Base-by-base conservation (phyloP, 2,113 vertebrate genomes). In the Ardeotis arabs region DNA sequence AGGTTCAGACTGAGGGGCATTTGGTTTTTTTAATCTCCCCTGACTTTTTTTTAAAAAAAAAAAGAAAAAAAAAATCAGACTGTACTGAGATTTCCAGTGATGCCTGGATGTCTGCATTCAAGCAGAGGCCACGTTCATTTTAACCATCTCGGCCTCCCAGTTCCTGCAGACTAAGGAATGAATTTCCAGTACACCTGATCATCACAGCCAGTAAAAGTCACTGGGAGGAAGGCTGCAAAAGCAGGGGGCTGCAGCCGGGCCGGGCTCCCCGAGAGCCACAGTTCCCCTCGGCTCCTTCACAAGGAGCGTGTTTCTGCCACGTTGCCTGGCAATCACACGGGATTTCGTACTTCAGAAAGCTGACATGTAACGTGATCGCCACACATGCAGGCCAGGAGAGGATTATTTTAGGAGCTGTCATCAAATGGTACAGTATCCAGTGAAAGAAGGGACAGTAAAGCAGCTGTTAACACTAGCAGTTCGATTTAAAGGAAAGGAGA, bases 321-420 rank as follows among this genome's bases (percentile, higher is more conserved):
- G 44, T 94, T 97, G 94, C 95, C 85, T 87, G 64, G 90, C 88
- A 95, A 92, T 88, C 82, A 28, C 74, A 76, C 1, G 11, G 67
- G 45, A 87, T 70, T 95, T 91, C n/a, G 20, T 78, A 52, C 35
- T 80, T 90, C 89, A 78, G 70, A 94, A 75, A 70, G 64, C 83
- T 89, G 89, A 39, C 79, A 6, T 37, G 84, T 78, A 97, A 95
- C 2, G 3, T 3, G 69, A 95, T 83, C 80, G 0, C 55, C 35
- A 22, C 14, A 9, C 5, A 70, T 19, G 28, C 82, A 39, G 83
- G 55, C 28, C 56, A 55, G 3, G 13, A 69, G 73, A 87, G 50
- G 79, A 74, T 81, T 77, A 95, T 93, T 95, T 96, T 68, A 72
- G 75, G 90, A 97, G 69, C 56, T 87, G 76, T 68, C 88, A 49